These are phyloP conservation scores for Penelope pileata DNA, from an alignment of 2,113 vertebrate genomes.

Conservation along the genomic window DNA sequence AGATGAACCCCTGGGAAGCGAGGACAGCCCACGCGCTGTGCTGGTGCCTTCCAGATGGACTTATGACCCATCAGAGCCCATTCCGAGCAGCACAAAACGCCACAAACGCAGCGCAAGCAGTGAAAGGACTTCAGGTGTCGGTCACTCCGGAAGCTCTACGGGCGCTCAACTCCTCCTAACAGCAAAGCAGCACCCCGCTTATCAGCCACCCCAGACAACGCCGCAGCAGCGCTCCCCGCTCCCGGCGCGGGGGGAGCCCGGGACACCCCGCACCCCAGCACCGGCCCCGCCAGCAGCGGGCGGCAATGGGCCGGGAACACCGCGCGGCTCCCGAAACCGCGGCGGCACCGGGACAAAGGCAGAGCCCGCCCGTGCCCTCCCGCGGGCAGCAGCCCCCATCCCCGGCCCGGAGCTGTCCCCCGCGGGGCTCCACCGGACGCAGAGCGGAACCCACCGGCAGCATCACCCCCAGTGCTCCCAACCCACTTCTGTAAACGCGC, in stretches of 20 bases:
- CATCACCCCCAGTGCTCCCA: no score
- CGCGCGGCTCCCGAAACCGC: no score
- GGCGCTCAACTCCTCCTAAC: not conserved
- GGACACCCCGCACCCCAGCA: no score
- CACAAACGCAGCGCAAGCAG: not conserved
- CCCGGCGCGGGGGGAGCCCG: no score
- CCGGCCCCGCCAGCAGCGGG: no score
- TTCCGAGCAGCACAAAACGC: constrained; percentile 8
- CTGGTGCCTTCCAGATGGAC: not conserved
- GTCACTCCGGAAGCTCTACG: constrained; percentile 13
- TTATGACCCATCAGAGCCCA: not conserved
- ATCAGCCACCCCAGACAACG: no score
- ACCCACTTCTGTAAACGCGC: no score
- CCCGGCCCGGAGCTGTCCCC: not conserved
- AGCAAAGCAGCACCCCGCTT: no score
- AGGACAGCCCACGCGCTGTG: not conserved
- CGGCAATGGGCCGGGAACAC: no score
- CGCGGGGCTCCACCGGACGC: not conserved
- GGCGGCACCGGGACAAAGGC: no score
- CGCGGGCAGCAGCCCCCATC: no score
- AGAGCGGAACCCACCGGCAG: not conserved
- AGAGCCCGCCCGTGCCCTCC: no score
- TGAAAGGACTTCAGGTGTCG: constrained; percentile 22
- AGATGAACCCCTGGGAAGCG: not conserved
- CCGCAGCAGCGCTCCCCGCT: not conserved